These are phyloP conservation scores for Pocillopora grandis DNA, from an alignment of 92 coral and sea anemone species.

Conservation along the genomic window DNA sequence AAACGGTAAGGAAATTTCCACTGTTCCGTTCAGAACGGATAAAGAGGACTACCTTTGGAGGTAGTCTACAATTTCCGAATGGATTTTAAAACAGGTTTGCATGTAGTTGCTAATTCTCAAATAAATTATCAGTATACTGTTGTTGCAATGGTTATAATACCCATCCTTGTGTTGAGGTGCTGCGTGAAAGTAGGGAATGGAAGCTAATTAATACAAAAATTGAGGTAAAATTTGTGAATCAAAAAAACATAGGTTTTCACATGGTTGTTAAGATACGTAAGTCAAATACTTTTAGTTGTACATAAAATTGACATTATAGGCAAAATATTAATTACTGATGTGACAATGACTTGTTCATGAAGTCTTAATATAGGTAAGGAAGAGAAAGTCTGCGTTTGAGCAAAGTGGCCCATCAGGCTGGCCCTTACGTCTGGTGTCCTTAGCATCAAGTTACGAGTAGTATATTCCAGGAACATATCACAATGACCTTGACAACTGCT, in stretches of 20 bases:
- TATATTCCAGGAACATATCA: slow-evolving; percentile 9
- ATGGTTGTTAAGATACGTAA: not conserved
- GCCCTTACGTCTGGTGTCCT: not conserved
- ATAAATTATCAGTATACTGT: not conserved
- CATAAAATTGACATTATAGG: not conserved
- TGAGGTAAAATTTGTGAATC: not conserved
- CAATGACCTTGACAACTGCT: not conserved
- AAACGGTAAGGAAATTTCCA: too few relatives aligned
- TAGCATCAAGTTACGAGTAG: not conserved
- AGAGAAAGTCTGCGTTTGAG: not conserved
- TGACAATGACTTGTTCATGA: slow-evolving; percentile 9
- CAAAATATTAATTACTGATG: not conserved
- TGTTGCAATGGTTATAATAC: not conserved
- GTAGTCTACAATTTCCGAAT: too few relatives aligned
- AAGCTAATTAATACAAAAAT: slow-evolving; percentile 7
- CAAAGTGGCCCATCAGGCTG: not conserved
- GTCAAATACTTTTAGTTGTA: not conserved
- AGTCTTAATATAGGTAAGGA: slow-evolving; percentile 21
- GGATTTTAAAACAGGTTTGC: not conserved
- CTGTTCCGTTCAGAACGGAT: too few relatives aligned
- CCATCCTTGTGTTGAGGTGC: not conserved
- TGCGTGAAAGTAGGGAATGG: not conserved
- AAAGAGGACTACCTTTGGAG: too few relatives aligned
- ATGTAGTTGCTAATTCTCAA: not conserved
- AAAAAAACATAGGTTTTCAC: slow-evolving; percentile 12